These are phyloP conservation scores for Ceratoteleas bidentatus DNA, from an alignment of 1,140 invertebrate species.

Conservation along the genomic window DNA sequence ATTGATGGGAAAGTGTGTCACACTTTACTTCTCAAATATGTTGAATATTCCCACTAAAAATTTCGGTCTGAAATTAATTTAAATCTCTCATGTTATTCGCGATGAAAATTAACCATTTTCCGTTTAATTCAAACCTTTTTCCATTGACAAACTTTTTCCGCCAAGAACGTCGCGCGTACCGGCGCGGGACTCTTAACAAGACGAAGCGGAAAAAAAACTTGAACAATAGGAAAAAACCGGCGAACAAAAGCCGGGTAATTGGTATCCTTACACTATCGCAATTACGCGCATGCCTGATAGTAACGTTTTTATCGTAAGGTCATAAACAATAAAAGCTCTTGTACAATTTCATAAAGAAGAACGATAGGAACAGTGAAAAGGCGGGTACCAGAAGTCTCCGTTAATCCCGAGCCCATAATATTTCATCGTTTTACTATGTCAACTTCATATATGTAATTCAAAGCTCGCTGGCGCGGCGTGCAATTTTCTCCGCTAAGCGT, in stretches of 20 bases:
- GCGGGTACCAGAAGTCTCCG: conserved; percentile 58
- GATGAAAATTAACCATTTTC: too few relatives aligned
- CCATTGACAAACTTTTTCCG: too few relatives aligned
- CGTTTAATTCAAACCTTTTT: too few relatives aligned
- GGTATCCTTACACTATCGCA: conserved; percentile 9
- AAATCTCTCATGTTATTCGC: too few relatives aligned
- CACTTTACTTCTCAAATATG: too few relatives aligned
- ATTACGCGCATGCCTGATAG: conserved; percentile 18
- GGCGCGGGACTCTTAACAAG: too few relatives aligned
- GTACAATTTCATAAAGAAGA: conserved; percentile 60
- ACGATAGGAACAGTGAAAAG: conserved; percentile 66
- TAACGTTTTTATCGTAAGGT: conserved; percentile 41
- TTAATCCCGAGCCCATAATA: conserved; percentile 61
- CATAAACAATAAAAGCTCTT: conserved; percentile 57
- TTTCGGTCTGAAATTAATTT: too few relatives aligned
- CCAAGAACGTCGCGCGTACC: too few relatives aligned
- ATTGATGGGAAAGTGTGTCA: too few relatives aligned
- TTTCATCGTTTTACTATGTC: conserved; percentile 66
- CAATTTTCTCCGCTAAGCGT: conserved; percentile 36
- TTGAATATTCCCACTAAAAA: too few relatives aligned
- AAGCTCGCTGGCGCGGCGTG: conserved; percentile 28
- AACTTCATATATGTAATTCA: conserved; percentile 63
- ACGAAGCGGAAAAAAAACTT: too few relatives aligned
- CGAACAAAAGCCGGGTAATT: conserved; percentile 1
- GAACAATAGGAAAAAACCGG: neutral